Percentiles rank a stretch among this genome's conserved stretches.
Conservation (phyloP, 1,140 invertebrate genomes). For the Protaetia brevitarsis region DNA sequence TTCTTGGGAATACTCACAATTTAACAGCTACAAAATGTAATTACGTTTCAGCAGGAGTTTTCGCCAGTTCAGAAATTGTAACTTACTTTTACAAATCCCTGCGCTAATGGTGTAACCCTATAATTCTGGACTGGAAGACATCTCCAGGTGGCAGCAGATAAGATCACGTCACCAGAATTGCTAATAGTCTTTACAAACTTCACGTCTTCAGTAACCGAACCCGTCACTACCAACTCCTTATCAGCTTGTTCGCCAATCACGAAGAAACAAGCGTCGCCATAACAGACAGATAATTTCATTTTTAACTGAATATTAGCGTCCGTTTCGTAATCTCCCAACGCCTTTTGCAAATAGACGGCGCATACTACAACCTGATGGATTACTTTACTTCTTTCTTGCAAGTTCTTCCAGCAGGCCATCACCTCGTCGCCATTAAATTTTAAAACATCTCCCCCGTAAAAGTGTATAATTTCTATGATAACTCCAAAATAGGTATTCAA, state of each 20-base stretch:
- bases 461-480: constrained; percentile 62
- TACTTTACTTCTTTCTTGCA: constrained; percentile 39
- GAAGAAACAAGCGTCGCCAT: constrained; percentile 55
- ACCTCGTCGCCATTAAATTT: constrained; percentile 65
- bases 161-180: constrained; percentile 50
- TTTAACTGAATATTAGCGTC: constrained; percentile 56
- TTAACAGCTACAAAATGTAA: constrained; percentile 25
- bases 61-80: background rate
- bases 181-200: constrained; percentile 51
- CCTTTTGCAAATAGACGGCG: constrained; percentile 58
- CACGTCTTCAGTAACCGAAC: constrained; percentile 58
- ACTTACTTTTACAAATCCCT: constrained; percentile 48
- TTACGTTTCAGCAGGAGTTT: background rate
- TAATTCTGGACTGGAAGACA: constrained; percentile 49
- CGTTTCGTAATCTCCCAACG: constrained; percentile 55
- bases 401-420: constrained; percentile 60
- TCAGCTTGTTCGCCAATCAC: constrained; percentile 53
- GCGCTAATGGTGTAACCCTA: constrained; percentile 43
- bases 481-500: constrained; percentile 61
- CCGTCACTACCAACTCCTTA: constrained; percentile 58
- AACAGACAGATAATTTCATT: constrained; percentile 62
- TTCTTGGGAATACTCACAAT: constrained; percentile 25
- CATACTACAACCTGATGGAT: constrained; percentile 58
- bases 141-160: constrained; percentile 52
- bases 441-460: constrained; percentile 58